Evolutionary conservation across 2,888 invertebrate genomes (phyloP), one percentile per base, ranked within the genome.

Genomic region (Resseliella maxima): DNA sequence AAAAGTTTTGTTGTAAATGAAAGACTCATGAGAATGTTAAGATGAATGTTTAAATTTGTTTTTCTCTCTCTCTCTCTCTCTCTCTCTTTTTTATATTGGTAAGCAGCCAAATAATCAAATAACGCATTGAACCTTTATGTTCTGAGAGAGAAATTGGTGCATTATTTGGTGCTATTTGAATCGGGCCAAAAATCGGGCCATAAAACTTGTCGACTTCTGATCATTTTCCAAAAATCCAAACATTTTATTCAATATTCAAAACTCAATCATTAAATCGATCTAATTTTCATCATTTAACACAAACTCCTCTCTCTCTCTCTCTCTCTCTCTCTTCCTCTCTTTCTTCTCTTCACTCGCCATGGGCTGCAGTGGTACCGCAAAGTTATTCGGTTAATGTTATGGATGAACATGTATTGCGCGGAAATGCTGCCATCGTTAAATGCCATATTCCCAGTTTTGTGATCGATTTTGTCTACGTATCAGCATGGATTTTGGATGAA

Each of bases 381-480:
- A 94, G 94, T 88, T 97, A 97, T 92, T 95, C 94, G 90, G 95
- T 96, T 89, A 97, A 97, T 93, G 95, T 97, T 90, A 96, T 97
- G 96, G 97, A 97, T 91, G 97, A 97, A 92, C 96, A 97, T 92
- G 96, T 97, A 89, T 93, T 97, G 89, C 94, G 95, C 91, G 97
- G 97, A 89, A 97, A 97, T 92, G 95, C 96, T 89, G 97, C 96
- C 89, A 95, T 97, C 91, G 93, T 97, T 91, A 97, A 97, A 94
- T 97, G 97, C 93, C 96, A 96, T 92, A 96, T 97, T 91, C 97
- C 97, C 89, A 96, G 96, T 92, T 97, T 97, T 92, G 96, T 97
- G 89, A 96, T 96, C 90, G 97, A 97, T 92, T 97, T 96, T 92
- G 96, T 97, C 89, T 93, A 92, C 90, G 96, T 97, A 89, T 94